Evolutionary conservation across 1,140 invertebrate genomes (phyloP), one percentile per base, ranked within the genome.

Genomic region (Hylaeus volcanicus): DNA sequence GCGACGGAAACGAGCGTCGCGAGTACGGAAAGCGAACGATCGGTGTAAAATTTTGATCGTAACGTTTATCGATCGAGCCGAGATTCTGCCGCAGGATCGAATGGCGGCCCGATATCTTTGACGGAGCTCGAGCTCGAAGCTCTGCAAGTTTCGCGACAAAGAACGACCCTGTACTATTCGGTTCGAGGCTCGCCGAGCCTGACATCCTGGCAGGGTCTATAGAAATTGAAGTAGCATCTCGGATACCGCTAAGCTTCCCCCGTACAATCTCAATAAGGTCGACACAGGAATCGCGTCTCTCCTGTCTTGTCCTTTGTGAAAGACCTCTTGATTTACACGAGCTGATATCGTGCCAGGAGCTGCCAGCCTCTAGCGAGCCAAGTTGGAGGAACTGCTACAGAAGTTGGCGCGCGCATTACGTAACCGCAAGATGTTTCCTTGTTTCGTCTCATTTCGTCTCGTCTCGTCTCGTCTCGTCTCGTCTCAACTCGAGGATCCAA

Each of bases 141-240:
- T 51, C 41, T 0, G 53, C 43, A 48, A 68, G 55, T 68, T 76
- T 15, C 26, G 39, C 74, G 37, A 37, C 61, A 43, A 51, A 37
- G 51, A 75, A 39, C 51, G 26, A n/a, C 51, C 41, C 26, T 26
- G 26, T 26, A n/a, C 14, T 4, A 37, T 39, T 75, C 11, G 43
- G 3, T 41, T 15, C 14, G 11, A 15, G n/a, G n/a, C 26, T 39
- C 73, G 6, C 39, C 0, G 53, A 68, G 39, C 11, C 63, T 56
- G 51, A 56, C 63, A 45, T 56, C 39, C 74, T 58, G 53, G 3
- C 53, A 11, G 63, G 12, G 56, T 58, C 41, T 5, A 68, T 58
- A 39, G 74, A 68, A 68, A 68, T 68, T 58, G 64, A 76, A 75
- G 74, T 37, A 48, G 64, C 41, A 45, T 45, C 53, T 68, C 64